Evolutionary conservation across 1,140 invertebrate genomes (phyloP).

Genomic region (Prorops nasuta): DNA sequence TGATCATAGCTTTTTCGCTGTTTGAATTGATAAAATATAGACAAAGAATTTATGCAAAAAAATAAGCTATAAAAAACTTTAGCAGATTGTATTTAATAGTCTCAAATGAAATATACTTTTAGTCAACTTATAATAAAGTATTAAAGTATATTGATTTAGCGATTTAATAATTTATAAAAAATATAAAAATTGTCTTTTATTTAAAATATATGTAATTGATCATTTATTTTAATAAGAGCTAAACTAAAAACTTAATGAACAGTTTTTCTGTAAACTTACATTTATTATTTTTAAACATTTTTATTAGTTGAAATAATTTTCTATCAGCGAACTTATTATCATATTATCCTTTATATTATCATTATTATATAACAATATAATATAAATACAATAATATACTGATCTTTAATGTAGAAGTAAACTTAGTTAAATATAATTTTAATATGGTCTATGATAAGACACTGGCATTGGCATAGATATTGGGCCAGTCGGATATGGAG

Average conservation of each 20-base stretch:
- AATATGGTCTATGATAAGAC: slow-evolving; percentile 38
- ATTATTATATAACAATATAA: slow-evolving; percentile 6
- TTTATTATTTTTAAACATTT: neutral
- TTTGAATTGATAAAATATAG: neutral
- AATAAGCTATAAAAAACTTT: slow-evolving; percentile 3
- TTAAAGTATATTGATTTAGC: too few species aligned
- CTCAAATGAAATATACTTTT: too few species aligned
- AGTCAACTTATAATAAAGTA: too few species aligned
- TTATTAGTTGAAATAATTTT: neutral
- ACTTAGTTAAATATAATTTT: slow-evolving; percentile 3
- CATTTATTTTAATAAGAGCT: too few species aligned
- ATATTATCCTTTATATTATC: slow-evolving; percentile 14
- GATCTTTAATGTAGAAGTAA: neutral
- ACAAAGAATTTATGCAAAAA: slow-evolving; percentile 4
- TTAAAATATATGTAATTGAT: too few species aligned
- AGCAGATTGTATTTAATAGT: too few species aligned
- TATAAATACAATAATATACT: neutral
- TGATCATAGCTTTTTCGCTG: neutral
- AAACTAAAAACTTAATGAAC: too few species aligned
- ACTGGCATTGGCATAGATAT: slow-evolving; percentile 61
- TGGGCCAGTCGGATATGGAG: slow-evolving; percentile 59
- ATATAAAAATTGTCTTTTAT: too few species aligned
- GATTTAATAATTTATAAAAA: too few species aligned
- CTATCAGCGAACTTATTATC: too few species aligned
- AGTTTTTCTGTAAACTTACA: too few species aligned